Conservation (phyloP, 2,888 invertebrate species). For the Lepidocyrtoides sp. region DNA sequence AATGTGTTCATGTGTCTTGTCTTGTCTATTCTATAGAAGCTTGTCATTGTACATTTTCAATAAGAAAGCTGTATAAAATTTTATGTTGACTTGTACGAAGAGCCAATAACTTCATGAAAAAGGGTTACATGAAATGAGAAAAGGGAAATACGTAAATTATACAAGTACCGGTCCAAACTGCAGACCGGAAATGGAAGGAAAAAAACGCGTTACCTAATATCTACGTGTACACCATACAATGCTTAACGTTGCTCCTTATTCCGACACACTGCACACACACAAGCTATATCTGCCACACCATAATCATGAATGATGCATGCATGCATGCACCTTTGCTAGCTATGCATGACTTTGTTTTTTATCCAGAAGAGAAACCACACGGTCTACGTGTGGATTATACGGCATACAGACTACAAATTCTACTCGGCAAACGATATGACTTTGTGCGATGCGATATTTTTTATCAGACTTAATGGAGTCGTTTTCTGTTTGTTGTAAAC, state of each 20-base stretch:
- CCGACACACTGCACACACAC: background rate
- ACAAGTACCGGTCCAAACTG: constrained; percentile 65
- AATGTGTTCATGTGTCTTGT: constrained; percentile 11
- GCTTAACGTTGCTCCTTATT: constrained; percentile 5
- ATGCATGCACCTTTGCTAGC: background rate
- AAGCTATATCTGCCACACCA: background rate
- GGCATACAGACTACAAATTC: background rate
- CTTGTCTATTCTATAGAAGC: constrained; percentile 2
- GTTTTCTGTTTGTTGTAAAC: constrained; percentile 10
- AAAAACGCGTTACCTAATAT: constrained; percentile 42
- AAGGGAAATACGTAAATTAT: constrained; percentile 67
- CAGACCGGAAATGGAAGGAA: constrained; percentile 76
- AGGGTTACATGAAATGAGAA: constrained; percentile 51
- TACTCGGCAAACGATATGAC: background rate
- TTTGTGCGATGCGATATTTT: constrained; percentile 13
- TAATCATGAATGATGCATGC: constrained; percentile 36
- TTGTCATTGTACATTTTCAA: background rate
- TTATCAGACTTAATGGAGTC: constrained; percentile 69
- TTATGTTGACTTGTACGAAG: background rate
- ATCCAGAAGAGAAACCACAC: background rate
- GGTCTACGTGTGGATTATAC: background rate
- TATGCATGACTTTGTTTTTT: constrained; percentile 10
- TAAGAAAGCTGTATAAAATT: background rate
- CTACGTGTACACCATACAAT: background rate
- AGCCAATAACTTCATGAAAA: background rate